Percentiles rank a stretch among this genome's conserved stretches.
phyloP scores from a whole-genome alignment of 2,797 vertebrate genomes.

The Falco berigora region DNA sequence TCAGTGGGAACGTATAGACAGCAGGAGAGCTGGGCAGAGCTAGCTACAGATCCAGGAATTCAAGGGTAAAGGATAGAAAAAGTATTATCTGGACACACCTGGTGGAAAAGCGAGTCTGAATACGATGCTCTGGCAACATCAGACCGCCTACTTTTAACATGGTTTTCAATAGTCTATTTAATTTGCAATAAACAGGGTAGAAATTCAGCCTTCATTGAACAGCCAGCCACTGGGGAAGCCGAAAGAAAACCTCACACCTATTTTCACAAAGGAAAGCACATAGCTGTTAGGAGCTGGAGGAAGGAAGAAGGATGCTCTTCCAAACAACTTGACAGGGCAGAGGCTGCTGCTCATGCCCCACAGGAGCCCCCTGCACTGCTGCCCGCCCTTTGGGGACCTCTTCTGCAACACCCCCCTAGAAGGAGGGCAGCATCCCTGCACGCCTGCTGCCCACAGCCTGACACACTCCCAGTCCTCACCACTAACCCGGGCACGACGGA shows the following conservation, averaged over 20 bases:
- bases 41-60: not conserved
- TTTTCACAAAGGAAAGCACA: not conserved
- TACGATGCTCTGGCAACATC: not conserved
- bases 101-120: not conserved
- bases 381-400: not conserved
- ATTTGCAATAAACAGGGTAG: not conserved
- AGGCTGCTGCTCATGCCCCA: no score
- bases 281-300: not conserved
- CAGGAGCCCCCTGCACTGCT: not conserved
- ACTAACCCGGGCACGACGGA: fast-evolving
- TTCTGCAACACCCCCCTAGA: not conserved
- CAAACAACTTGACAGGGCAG: not conserved
- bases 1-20: fast-evolving
- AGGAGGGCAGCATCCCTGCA: not conserved
- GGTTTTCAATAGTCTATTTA: not conserved
- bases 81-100: not conserved
- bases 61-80: not conserved
- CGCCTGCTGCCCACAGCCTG: fast-evolving
- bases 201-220: not conserved
- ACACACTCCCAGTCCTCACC: fast-evolving
- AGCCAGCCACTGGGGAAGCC: not conserved
- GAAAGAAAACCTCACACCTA: not conserved
- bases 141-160: not conserved
- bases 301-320: not conserved
- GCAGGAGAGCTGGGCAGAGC: not conserved